phyloP scores from a whole-genome alignment of 1,140 invertebrate species.

The Zaprionus capensis region DNA sequence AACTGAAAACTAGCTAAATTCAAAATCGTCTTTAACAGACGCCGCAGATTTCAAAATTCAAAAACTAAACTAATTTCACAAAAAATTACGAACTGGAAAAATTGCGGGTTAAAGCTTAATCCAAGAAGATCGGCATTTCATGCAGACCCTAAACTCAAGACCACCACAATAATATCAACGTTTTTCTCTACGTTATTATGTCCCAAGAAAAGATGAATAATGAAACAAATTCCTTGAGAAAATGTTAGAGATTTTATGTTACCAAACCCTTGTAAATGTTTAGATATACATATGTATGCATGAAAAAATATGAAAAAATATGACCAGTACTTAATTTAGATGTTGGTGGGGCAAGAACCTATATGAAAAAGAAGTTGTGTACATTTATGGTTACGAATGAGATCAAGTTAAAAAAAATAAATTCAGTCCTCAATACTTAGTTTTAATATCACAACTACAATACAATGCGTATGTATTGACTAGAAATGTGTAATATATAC shows the following conservation, averaged over 20 bases:
- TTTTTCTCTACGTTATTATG: slow-evolving; percentile 66
- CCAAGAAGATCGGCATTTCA: slow-evolving; percentile 28
- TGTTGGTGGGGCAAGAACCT: slow-evolving; percentile 63
- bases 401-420: slow-evolving; percentile 53
- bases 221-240: slow-evolving; percentile 7
- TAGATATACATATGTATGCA: slow-evolving; percentile 53
- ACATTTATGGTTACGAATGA: slow-evolving; percentile 31
- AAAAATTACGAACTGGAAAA: slow-evolving; percentile 55
- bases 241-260: slow-evolving; percentile 54
- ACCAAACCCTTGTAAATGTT: slow-evolving; percentile 72
- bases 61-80: slow-evolving; percentile 56
- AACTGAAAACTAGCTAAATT: slow-evolving; percentile 67
- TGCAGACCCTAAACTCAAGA: slow-evolving; percentile 38
- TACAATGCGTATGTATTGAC: slow-evolving; percentile 49
- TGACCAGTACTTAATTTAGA: slow-evolving; percentile 66
- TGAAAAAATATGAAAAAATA: slow-evolving; percentile 42
- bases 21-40: slow-evolving; percentile 64
- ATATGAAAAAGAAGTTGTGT: slow-evolving; percentile 58
- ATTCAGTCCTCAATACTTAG: slow-evolving; percentile 47
- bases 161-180: slow-evolving; percentile 55
- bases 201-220: slow-evolving; percentile 30
- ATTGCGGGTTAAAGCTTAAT: slow-evolving; percentile 48
- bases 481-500: slow-evolving; percentile 54
- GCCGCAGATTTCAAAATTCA: slow-evolving; percentile 75
- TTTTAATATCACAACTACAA: slow-evolving; percentile 52